These are phyloP conservation scores for Chaetodon trifasciatus DNA, from an alignment of 2,797 vertebrate genomes.

Conservation along the genomic window DNA sequence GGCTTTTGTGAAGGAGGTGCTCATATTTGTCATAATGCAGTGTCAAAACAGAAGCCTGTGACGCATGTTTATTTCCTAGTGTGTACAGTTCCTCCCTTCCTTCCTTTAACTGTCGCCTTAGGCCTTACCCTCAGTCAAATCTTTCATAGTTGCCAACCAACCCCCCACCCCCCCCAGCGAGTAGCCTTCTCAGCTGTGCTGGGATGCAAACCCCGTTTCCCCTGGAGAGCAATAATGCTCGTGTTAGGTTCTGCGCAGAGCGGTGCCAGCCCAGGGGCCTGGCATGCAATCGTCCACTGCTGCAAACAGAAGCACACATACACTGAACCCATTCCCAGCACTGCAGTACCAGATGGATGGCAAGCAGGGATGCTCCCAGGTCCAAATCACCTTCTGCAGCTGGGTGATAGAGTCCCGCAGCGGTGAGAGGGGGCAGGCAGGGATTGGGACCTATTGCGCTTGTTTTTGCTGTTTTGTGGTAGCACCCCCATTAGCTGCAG, in stretches of 20 bases:
- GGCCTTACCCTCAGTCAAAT: constrained; percentile 48
- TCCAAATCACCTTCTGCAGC: constrained; percentile 76
- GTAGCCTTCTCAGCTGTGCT: constrained; percentile 61
- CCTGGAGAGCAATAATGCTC: constrained; percentile 60
- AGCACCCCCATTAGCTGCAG: constrained; percentile 4
- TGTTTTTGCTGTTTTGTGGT: constrained; percentile 18
- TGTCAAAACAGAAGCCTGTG: constrained; percentile 42
- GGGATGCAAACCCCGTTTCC: constrained; percentile 55
- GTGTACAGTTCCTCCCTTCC: constrained; percentile 64
- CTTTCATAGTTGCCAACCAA: constrained; percentile 25
- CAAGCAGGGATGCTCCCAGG: constrained; percentile 63
- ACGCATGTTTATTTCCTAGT: constrained; percentile 51
- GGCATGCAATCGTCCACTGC: constrained; percentile 59
- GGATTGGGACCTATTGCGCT: constrained; percentile 6
- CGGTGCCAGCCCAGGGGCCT: constrained; percentile 69
- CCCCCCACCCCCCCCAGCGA: constrained; percentile 6
- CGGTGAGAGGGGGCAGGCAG: not conserved
- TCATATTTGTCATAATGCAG: constrained; percentile 29
- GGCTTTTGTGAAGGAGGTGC: not conserved
- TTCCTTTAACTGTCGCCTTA: constrained; percentile 50
- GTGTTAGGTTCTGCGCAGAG: constrained; percentile 56
- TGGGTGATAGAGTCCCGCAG: constrained; percentile 63
- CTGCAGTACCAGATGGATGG: constrained; percentile 74
- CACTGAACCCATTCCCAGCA: constrained; percentile 54
- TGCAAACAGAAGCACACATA: constrained; percentile 53